Percentiles rank a stretch among this genome's conserved stretches.
Conservation (phyloP, 23 tunicate species). For the Clavelina lepadiformis region DNA sequence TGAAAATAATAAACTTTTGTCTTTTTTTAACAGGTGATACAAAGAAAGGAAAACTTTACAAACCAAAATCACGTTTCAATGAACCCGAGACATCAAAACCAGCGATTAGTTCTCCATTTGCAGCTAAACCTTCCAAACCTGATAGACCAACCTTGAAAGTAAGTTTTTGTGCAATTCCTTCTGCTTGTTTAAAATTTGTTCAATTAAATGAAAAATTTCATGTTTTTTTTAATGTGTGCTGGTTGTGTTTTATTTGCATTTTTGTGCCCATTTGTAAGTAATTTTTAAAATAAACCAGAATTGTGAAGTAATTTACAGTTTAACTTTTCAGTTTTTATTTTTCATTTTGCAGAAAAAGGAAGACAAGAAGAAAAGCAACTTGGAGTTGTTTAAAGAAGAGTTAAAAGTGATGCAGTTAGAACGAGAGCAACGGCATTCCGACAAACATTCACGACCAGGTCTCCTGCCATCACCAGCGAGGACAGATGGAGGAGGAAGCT, state of each 20-base stretch:
- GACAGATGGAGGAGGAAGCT: slow-evolving; percentile 6
- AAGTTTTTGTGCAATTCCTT: background rate
- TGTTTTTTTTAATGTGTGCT: too few species aligned
- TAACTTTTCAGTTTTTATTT: too few species aligned
- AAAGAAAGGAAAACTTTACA: slow-evolving; percentile 72
- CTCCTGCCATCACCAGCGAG: slow-evolving; percentile 18
- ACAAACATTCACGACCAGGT: slow-evolving; percentile 30
- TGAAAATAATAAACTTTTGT: background rate
- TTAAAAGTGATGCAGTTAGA: slow-evolving; percentile 74
- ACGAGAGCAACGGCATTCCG: slow-evolving; percentile 76
- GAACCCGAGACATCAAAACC: slow-evolving; percentile 44
- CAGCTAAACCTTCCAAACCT: slow-evolving; percentile 54
- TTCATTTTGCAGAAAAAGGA: slow-evolving; percentile 90
- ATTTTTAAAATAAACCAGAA: too few species aligned
- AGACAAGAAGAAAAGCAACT: slow-evolving; percentile 81
- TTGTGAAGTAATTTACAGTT: too few species aligned
- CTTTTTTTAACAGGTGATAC: slow-evolving; percentile 24
- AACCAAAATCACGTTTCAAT: slow-evolving; percentile 61
- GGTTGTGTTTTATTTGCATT: too few species aligned
- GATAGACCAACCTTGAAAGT: slow-evolving; percentile 70
- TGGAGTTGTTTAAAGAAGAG: slow-evolving; percentile 91
- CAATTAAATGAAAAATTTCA: too few species aligned
- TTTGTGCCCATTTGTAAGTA: too few species aligned
- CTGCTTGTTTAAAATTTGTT: too few species aligned
- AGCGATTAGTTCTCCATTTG: slow-evolving; percentile 6